Percentiles rank a stretch among this genome's conserved stretches.
These are phyloP conservation scores for Sebastes variabilis DNA, from an alignment of 2,797 vertebrate species.

Conservation along the genomic window DNA sequence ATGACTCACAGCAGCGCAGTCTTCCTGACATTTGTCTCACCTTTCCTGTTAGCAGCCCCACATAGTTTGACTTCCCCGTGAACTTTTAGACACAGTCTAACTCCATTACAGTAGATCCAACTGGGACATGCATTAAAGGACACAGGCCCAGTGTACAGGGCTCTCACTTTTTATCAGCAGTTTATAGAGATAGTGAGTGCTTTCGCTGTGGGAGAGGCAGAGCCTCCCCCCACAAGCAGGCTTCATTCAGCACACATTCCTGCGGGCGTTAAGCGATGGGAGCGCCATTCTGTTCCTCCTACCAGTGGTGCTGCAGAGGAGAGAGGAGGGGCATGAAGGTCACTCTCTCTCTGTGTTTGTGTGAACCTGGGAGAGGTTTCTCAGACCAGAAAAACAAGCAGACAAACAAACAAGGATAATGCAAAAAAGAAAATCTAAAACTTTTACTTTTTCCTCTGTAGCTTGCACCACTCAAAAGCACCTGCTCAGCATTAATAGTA, in stretches of 20 bases:
- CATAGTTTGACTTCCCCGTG: background rate
- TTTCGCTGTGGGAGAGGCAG: conserved; percentile 37
- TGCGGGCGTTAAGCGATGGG: conserved; percentile 58
- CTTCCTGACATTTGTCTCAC: conserved; percentile 74
- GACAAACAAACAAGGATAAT: background rate
- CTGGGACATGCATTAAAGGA: background rate
- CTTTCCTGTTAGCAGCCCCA: conserved; percentile 61
- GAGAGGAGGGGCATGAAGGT: conserved; percentile 32
- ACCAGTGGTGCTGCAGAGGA: conserved; percentile 22
- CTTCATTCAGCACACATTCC: conserved; percentile 74
- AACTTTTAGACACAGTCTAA: background rate
- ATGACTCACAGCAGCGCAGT: conserved; percentile 37
- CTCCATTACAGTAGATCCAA: background rate
- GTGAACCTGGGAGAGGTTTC: conserved; percentile 7
- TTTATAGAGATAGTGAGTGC: conserved; percentile 60
- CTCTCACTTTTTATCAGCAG: conserved; percentile 61
- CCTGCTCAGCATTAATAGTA: background rate
- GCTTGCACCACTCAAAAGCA: background rate
- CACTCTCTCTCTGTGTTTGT: background rate
- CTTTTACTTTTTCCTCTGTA: background rate
- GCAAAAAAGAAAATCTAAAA: background rate
- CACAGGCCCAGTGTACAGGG: background rate
- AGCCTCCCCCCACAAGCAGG: conserved; percentile 57
- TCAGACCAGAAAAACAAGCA: conserved; percentile 16
- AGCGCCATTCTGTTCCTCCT: conserved; percentile 32